These are phyloP conservation scores for Mnemiopsis leidyi DNA, from an alignment of 37 sponge, comb jelly and placozoan species.

Conservation along the genomic window DNA sequence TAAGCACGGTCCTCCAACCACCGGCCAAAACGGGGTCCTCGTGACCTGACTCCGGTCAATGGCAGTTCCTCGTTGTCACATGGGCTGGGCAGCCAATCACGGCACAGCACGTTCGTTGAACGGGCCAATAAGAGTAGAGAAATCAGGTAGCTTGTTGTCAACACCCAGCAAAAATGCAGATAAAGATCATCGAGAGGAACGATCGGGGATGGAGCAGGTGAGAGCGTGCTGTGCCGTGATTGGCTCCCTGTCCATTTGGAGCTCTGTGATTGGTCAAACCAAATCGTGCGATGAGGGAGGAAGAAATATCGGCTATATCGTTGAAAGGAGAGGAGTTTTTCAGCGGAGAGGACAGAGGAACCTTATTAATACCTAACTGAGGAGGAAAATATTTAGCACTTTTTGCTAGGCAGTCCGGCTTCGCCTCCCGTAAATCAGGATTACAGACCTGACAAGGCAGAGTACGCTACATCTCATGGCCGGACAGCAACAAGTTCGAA, in stretches of 20 bases:
- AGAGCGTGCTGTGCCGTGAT: neutral
- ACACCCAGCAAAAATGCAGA: slow-evolving; percentile 45
- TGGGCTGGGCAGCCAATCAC: neutral
- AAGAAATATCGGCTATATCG: slow-evolving; percentile 33
- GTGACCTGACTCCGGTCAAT: neutral
- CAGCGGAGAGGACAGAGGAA: neutral
- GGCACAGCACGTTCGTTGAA: neutral
- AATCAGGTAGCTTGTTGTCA: slow-evolving; percentile 6
- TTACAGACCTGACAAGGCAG: neutral
- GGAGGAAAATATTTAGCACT: neutral
- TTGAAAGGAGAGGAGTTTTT: slow-evolving; percentile 41
- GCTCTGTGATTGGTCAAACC: slow-evolving; percentile 1
- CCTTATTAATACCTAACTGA: neutral
- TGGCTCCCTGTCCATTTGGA: neutral
- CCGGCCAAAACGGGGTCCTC: neutral
- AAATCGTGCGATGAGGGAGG: neutral
- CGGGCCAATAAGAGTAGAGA: neutral
- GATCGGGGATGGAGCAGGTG: slow-evolving; percentile 16
- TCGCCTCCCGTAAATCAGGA: neutral
- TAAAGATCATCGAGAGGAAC: neutral
- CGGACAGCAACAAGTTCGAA: neutral
- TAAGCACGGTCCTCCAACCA: neutral
- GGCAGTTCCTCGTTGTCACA: neutral
- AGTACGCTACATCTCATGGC: neutral
- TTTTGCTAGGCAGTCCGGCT: neutral